Base-by-base conservation (phyloP, 2,113 vertebrate genomes). In the Mus pahari region DNA sequence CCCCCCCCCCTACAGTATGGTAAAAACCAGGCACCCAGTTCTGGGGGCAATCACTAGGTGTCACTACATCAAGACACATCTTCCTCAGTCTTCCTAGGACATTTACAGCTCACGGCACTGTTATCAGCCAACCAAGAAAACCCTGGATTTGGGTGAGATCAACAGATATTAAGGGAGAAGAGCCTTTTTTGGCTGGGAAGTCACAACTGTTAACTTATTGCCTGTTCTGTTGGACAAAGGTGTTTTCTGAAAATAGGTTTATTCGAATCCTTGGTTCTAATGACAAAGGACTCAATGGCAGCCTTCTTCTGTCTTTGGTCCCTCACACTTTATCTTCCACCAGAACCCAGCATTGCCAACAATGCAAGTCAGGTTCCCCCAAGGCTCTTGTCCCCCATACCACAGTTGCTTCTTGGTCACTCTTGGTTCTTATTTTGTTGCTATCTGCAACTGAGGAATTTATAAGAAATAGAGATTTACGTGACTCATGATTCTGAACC, bases 311-410 rank as follows among this genome's bases (percentile, higher is more conserved):
- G 0, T 4, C 39, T 45, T 39, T 28, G 12, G 70, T 4, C 6
- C 84, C 9, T 53, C 42, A 31, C 1, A 3, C 4, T 24, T 24
- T 7, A 12, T 39, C 33, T 58, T 33, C 26, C 79, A 26, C 0
- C 0, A 1, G 19, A 53, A 20, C 50, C 60, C 7, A 7, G 50
- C 4, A 0, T 2, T 4, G n/a, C 36, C 19, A 1, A 50, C 3
- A 2, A 12, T 0, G 1, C 11, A 24, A 45, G 81, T 55, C 33
- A 79, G 33, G 53, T 19, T 77, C 39, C 13, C 7, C 0, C 0
- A 19, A 58, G 68, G 45, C 8, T 24, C 45, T 48, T 0, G 20
- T 42, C 16, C 50, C 42, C 33, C 4, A 50, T 2, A n/a, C 16
- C 45, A 26, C 16, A 73, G 62, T 50, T 14, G 12, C 16, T 19